Evolutionary conservation across 2,888 invertebrate species (phyloP), one percentile per base, ranked within the genome.

Genomic region (Eudasyphora cyanicolor): DNA sequence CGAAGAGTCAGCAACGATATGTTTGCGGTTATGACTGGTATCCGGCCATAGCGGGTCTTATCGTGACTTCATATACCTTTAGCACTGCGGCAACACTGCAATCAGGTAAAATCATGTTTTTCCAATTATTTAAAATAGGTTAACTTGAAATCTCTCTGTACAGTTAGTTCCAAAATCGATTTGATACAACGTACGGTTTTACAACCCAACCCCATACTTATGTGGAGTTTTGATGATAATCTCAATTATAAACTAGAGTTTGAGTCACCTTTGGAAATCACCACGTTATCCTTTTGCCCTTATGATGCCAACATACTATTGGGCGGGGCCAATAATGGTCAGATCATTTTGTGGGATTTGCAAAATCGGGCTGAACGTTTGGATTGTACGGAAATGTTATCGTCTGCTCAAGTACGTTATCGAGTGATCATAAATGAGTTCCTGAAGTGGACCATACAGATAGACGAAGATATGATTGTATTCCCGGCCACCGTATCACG

Each of bases 211-310:
- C 94, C 94, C 0, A 95, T 96, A 0, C 92, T 96, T 82, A 93
- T 96, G 86, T 96, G 96, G 96, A 95, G 95, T 86, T 95, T 96
- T 84, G 93, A 93, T 32, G 96, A 96, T 86, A 94, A 94, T 76
- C 91, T 96, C 2, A 92, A 93, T 29, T 95, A 95, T 21, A 96
- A 95, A 91, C 90, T 96, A 54, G 94, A 94, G 86, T 93, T 96
- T 74, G 94, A 95, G 89, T 93, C 95, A 3, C 94, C 95, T 0
- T 93, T 95, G 51, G 95, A 95, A 91, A 94, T 96, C 0, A 94
- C 94, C 38, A 90, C 93, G 0, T 90, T 96, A 10, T 93, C 95
- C 0, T 95, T 95, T 90, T 96, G 95, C 88, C 95, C 95, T 0
- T 94, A 94, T 82, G 93, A 96, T 88, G 94, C 94, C 82, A 95